phyloP scores from a whole-genome alignment of 2,797 vertebrate species.

The Ptychobarbus kaznakovi region DNA sequence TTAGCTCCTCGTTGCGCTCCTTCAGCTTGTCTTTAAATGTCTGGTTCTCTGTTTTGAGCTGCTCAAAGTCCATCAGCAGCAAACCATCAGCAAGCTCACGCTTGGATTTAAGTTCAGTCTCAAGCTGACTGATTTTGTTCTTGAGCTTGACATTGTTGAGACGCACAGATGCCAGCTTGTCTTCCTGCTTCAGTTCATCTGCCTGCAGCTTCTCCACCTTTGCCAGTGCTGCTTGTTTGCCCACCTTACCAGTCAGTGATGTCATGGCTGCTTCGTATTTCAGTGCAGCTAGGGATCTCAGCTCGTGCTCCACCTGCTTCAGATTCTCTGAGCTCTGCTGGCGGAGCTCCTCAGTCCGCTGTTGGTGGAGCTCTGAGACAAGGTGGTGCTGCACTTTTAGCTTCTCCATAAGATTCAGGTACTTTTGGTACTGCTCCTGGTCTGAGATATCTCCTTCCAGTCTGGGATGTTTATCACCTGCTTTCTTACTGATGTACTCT shows the following conservation, averaged over 20 bases:
- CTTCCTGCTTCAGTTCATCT: conserved; percentile 69
- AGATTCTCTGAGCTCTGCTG: conserved; percentile 64
- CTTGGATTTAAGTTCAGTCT: conserved; percentile 66
- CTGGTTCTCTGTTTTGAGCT: conserved; percentile 78
- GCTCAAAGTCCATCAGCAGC: conserved; percentile 73
- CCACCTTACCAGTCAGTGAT: conserved; percentile 66
- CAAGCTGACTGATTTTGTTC: conserved; percentile 67
- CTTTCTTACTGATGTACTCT: conserved; percentile 68
- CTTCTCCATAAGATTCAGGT: conserved; percentile 68
- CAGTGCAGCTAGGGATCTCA: conserved; percentile 70
- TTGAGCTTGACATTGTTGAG: conserved; percentile 78
- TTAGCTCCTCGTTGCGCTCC: conserved; percentile 72
- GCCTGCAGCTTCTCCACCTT: conserved; percentile 70
- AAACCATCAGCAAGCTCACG: conserved; percentile 66
- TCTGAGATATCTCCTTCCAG: conserved; percentile 33
- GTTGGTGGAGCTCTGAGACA: conserved; percentile 60
- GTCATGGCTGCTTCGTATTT: conserved; percentile 72
- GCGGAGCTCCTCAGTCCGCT: conserved; percentile 65
- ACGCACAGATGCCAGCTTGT: conserved; percentile 68
- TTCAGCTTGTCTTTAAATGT: conserved; percentile 74
- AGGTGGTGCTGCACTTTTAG: conserved; percentile 63
- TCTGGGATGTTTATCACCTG: conserved; percentile 57
- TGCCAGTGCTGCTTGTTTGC: conserved; percentile 66
- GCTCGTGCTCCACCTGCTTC: conserved; percentile 70
- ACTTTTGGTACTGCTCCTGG: conserved; percentile 71